Evolutionary conservation across 2,888 invertebrate species (phyloP).

Genomic region (Platerodrilus igneus): DNA sequence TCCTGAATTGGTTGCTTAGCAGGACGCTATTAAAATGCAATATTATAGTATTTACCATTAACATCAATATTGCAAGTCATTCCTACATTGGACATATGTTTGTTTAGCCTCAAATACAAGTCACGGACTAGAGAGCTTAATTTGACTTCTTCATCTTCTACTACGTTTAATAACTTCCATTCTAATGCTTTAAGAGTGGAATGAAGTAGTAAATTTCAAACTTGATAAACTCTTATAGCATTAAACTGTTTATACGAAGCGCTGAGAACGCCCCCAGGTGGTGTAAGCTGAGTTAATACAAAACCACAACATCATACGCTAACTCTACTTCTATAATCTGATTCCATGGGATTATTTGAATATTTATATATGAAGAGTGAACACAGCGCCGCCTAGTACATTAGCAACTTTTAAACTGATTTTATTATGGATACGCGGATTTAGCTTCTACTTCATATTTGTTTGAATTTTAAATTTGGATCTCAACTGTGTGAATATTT

Average conservation of each 20-base stretch:
- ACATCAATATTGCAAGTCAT: slow-evolving; percentile 32
- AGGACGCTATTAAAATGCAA: too few species aligned
- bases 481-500: neutral
- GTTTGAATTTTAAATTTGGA: slow-evolving; percentile 26
- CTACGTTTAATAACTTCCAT: slow-evolving; percentile 26
- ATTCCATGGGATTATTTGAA: slow-evolving; percentile 47
- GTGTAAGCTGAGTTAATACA: slow-evolving; percentile 41
- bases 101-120: slow-evolving; percentile 41
- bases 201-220: slow-evolving; percentile 20
- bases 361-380: slow-evolving; percentile 47
- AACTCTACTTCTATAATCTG: slow-evolving; percentile 48
- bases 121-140: slow-evolving; percentile 44
- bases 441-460: slow-evolving; percentile 24
- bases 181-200: slow-evolving; percentile 27
- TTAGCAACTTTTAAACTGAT: slow-evolving; percentile 44
- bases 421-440: slow-evolving; percentile 39
- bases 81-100: slow-evolving; percentile 37
- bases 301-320: slow-evolving; percentile 48
- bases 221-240: slow-evolving; percentile 1
- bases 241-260: slow-evolving; percentile 22
- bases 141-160: slow-evolving; percentile 37
- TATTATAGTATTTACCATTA: too few species aligned
- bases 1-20: too few species aligned
- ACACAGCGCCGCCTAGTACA: slow-evolving; percentile 42
- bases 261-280: slow-evolving; percentile 25